These are phyloP conservation scores for Malurus elegans DNA, from an alignment of 2,113 vertebrate species.

Conservation along the genomic window DNA sequence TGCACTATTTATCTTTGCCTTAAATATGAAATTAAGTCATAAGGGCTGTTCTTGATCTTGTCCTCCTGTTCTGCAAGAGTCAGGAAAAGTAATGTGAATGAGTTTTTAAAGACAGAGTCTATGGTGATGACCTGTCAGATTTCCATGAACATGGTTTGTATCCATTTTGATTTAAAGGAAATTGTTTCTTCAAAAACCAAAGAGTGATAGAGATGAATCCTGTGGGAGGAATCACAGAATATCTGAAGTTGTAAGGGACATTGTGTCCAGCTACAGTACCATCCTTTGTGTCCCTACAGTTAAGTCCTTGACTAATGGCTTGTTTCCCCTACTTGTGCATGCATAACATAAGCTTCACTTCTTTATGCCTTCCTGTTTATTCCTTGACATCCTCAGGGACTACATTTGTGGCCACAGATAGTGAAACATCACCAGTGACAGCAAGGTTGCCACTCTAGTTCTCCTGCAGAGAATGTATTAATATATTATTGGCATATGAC, in stretches of 20 bases:
- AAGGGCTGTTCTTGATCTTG: neutral
- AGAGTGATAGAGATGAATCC: neutral
- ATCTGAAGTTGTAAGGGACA: neutral
- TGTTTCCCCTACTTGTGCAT: neutral
- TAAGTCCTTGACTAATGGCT: neutral
- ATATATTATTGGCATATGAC: constrained; percentile 5
- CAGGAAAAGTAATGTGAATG: neutral
- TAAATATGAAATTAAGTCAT: neutral
- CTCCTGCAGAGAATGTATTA: neutral
- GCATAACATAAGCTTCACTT: neutral
- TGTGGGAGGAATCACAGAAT: neutral
- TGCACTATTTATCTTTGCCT: neutral
- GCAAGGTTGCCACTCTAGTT: constrained; percentile 8
- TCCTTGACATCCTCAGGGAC: neutral
- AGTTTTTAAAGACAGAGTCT: neutral
- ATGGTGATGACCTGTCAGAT: neutral
- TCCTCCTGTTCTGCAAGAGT: neutral
- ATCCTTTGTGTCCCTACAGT: neutral
- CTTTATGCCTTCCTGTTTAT: neutral
- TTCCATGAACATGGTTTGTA: neutral
- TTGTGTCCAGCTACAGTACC: neutral
- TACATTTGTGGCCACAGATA: neutral
- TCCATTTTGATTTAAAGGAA: neutral
- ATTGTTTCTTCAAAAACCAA: neutral
- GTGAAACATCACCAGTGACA: neutral